phyloP scores from a whole-genome alignment of 2,888 invertebrate genomes.

The Ornithoptera alexandrae region DNA sequence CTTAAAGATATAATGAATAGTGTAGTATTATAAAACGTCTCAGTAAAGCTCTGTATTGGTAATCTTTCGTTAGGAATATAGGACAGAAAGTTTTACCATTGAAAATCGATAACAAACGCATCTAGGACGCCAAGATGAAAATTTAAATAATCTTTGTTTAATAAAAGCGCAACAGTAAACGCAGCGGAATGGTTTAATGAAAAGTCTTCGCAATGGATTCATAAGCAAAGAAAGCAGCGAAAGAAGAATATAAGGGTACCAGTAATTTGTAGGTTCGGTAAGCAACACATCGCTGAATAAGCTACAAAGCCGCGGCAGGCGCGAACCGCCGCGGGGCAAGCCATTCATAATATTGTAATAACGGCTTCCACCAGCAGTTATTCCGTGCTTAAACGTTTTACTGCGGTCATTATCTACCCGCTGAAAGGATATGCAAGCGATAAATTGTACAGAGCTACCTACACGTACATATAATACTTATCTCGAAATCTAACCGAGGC shows the following conservation, averaged over 20 bases:
- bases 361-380: conserved; percentile 77
- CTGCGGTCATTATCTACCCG: conserved; percentile 80
- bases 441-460: conserved; percentile 71
- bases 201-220: conserved; percentile 26
- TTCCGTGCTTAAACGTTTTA: conserved; percentile 80
- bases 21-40: no score
- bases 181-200: conserved; percentile 30
- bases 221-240: conserved; percentile 23
- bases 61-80: not conserved
- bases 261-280: conserved; percentile 33
- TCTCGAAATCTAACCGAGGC: conserved; percentile 53
- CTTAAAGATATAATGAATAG: not conserved
- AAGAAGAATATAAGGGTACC: conserved; percentile 32
- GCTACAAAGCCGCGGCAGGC: conserved; percentile 41
- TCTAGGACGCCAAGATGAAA: conserved; percentile 24
- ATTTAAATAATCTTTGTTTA: conserved; percentile 19
- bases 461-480: conserved; percentile 57
- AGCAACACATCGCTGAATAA: conserved; percentile 37
- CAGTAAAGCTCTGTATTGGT: not conserved
- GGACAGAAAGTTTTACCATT: conserved; percentile 13
- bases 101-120: conserved; percentile 25
- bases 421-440: conserved; percentile 79
- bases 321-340: conserved; percentile 55
- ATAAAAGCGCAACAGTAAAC: conserved; percentile 25
- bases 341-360: conserved; percentile 80